phyloP scores from a whole-genome alignment of 2,113 vertebrate genomes.

The Todiramphus saurophagus region DNA sequence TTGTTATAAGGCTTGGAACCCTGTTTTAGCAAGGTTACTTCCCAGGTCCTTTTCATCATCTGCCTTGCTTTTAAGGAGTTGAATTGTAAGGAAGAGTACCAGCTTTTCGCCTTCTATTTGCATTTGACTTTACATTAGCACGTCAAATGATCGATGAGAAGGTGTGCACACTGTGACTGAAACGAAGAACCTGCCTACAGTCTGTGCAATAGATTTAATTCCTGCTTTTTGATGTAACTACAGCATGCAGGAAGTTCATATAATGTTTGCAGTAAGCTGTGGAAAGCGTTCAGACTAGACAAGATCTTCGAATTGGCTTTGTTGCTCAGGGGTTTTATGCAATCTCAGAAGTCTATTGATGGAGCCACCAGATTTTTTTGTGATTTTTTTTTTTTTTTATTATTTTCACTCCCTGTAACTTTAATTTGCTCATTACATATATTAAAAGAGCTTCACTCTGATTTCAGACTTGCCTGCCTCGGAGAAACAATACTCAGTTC shows the following conservation, averaged over 20 bases:
- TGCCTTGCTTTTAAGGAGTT: constrained; percentile 14
- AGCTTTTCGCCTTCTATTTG: background rate
- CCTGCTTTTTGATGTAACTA: background rate
- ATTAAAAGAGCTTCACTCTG: background rate
- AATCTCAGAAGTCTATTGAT: background rate
- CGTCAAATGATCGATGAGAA: constrained; percentile 11
- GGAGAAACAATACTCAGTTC: background rate
- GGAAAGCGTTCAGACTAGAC: background rate
- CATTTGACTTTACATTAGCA: background rate
- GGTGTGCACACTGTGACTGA: background rate
- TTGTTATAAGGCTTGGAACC: constrained; percentile 47
- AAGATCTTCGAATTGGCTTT: background rate
- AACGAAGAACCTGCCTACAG: background rate
- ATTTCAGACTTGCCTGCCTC: background rate
- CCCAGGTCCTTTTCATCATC: constrained; percentile 29
- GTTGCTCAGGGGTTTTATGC: background rate
- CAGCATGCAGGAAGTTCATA: background rate
- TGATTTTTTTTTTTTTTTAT: background rate
- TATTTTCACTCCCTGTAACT: background rate
- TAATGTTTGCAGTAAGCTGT: background rate
- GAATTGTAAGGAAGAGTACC: background rate
- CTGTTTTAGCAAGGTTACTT: constrained; percentile 46
- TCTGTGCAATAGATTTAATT: background rate
- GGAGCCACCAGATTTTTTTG: background rate
- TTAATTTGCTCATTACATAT: background rate